Conservation (phyloP, 37 sponge, comb jelly and placozoan species). For the Geodia barretti region DNA sequence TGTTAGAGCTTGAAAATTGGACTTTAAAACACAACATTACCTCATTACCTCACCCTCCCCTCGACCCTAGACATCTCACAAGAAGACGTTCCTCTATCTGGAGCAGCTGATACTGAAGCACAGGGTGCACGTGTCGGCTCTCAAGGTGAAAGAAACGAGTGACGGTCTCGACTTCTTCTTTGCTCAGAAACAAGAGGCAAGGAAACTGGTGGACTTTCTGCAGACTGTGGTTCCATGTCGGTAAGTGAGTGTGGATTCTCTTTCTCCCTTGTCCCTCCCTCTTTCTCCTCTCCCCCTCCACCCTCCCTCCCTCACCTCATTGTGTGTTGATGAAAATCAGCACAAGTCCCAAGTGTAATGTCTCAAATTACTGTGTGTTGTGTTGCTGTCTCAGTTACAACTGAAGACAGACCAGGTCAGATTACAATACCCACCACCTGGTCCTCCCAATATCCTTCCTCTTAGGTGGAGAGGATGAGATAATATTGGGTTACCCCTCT, state of each 20-base stretch:
- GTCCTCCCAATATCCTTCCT: too few species aligned
- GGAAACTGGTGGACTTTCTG: slow-evolving; percentile 95
- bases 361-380: neutral
- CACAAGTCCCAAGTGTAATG: neutral
- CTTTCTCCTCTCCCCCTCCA: too few species aligned
- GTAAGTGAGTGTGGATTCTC: slow-evolving; percentile 13
- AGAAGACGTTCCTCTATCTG: slow-evolving; percentile 96
- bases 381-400: neutral
- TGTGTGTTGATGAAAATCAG: too few species aligned
- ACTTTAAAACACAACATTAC: too few species aligned
- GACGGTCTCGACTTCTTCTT: slow-evolving; percentile 94
- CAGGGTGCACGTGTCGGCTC: slow-evolving; percentile 67
- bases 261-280: neutral
- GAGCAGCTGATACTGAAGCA: slow-evolving; percentile 95
- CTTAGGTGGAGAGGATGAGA: too few species aligned
- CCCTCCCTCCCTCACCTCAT: neutral
- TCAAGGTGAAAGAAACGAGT: slow-evolving; percentile 62
- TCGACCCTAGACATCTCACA: slow-evolving; percentile 79
- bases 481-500: too few species aligned
- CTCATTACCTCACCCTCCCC: too few species aligned
- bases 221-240: slow-evolving; percentile 81
- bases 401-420: neutral
- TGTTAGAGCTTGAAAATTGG: too few species aligned
- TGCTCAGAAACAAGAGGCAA: slow-evolving; percentile 69
- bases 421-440: too few species aligned